Evolutionary conservation across 2,113 vertebrate species (phyloP).

Genomic region (Mesocricetus auratus): DNA sequence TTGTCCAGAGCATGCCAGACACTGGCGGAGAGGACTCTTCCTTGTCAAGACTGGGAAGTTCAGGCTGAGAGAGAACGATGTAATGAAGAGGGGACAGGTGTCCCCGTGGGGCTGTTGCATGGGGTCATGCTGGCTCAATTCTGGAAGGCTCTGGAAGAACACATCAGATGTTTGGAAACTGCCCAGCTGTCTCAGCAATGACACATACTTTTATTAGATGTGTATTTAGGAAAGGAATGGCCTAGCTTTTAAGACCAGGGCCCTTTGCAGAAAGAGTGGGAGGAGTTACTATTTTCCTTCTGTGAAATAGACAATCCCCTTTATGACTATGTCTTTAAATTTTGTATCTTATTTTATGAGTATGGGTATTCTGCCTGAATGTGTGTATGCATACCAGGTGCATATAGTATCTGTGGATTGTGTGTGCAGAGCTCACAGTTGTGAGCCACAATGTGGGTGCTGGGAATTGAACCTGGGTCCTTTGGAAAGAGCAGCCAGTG

Average conservation of each 20-base stretch:
- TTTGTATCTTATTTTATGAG: neutral
- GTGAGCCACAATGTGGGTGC: neutral
- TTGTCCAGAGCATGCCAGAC: neutral
- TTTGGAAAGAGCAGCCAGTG: neutral
- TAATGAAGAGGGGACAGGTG: neutral
- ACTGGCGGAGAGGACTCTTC: neutral
- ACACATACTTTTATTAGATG: slow-evolving; percentile 81
- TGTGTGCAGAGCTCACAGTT: neutral
- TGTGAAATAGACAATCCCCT: neutral
- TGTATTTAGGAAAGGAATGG: slow-evolving; percentile 82
- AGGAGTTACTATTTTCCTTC: slow-evolving; percentile 33
- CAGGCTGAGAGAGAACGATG: slow-evolving; percentile 36
- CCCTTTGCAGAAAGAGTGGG: slow-evolving; percentile 58
- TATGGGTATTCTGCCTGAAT: neutral
- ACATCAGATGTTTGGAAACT: slow-evolving; percentile 84
- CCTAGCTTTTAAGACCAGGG: slow-evolving; percentile 51
- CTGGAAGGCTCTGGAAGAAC: slow-evolving; percentile 78
- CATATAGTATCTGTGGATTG: neutral
- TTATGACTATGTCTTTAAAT: neutral
- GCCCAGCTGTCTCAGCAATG: slow-evolving; percentile 82
- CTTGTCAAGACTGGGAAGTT: slow-evolving; percentile 52
- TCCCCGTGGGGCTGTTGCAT: slow-evolving; percentile 54
- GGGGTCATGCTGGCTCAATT: slow-evolving; percentile 84
- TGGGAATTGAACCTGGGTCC: neutral
- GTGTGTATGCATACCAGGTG: neutral